A percentile compares a stretch with the other conserved stretches of the same genome.
Evolutionary conservation across 2,113 vertebrate genomes (phyloP).

Genomic region (Egretta garzetta): DNA sequence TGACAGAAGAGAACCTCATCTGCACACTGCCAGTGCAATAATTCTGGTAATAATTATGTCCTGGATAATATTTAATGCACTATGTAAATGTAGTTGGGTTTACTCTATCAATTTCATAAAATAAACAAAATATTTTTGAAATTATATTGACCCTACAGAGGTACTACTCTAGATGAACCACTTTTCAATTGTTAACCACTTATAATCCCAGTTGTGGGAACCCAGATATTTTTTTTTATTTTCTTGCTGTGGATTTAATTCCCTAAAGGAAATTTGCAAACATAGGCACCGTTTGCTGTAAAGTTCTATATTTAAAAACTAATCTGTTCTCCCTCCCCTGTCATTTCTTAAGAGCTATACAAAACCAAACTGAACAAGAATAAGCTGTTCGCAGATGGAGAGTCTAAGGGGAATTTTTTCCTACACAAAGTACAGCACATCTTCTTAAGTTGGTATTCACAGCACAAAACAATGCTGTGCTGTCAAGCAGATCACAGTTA

Average conservation of each 20-base stretch:
- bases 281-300: not conserved
- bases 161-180: not conserved
- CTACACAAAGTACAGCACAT: not conserved
- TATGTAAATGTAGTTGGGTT: not conserved
- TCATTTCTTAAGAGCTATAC: not conserved
- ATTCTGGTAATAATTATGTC: not conserved
- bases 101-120: not conserved
- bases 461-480: not conserved
- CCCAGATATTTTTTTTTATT: not conserved
- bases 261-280: not conserved
- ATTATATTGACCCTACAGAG: not conserved
- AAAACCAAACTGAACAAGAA: not conserved
- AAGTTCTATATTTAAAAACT: not conserved
- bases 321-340: not conserved
- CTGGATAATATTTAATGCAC: not conserved
- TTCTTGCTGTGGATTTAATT: not conserved
- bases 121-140: not conserved
- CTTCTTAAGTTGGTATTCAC: not conserved
- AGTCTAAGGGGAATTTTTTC: not conserved
- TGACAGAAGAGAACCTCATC: not conserved
- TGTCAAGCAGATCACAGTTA: not conserved
- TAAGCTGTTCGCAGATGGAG: not conserved
- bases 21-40: not conserved
- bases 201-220: not conserved
- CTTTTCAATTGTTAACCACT: not conserved